Evolutionary conservation across 2,888 invertebrate species (phyloP), one percentile per base, ranked within the genome.

Genomic region (Tromatobia lineatoria): DNA sequence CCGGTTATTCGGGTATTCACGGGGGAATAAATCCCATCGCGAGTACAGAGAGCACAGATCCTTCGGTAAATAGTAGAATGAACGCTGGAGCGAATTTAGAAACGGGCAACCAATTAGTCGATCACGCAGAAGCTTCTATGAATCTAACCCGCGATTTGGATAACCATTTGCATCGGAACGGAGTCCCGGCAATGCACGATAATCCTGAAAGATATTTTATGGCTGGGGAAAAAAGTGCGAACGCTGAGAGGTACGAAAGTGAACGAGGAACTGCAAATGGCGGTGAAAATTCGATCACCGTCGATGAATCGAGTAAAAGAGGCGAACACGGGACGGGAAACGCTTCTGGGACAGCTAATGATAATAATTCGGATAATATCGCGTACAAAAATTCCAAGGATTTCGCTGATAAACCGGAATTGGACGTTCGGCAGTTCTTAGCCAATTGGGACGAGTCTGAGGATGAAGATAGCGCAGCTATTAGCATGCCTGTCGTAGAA

Each of bases 371-470:
- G 11, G 38, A 64, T 3, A 47, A 59, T 13, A n/a, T 52, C 3
- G 82, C 83, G 10, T 73, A 85, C 47, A 75, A 78, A 64, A 88
- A 87, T 64, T 86, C 86, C 6, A 91, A 89, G 71, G 90, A 91
- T 67, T 91, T 92, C 71, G 90, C 90, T 8, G 90, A 93, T 54
- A 94, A 94, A 59, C 94, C 94, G 0, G 90, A 90, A 8, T 86
- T 94, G 1, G 94, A 94, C 52, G 93, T 94, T 7, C 89, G 94
- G 15, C 93, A 94, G 64, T 94, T 94, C 86, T 80, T 94, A 45
- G 94, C 93, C 1, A 94, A 89, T 57, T 94, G 94, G 94, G 93
- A 93, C 76, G 93, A 93, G 61, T 92, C 92, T 2, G 93, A 92
- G 66, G 94, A 94, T 13, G 94, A 93, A 67, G 93, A 94, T 15